Percentiles rank a stretch among this genome's conserved stretches.
phyloP scores from a whole-genome alignment of 2,888 invertebrate species.

The Noctua pronuba region DNA sequence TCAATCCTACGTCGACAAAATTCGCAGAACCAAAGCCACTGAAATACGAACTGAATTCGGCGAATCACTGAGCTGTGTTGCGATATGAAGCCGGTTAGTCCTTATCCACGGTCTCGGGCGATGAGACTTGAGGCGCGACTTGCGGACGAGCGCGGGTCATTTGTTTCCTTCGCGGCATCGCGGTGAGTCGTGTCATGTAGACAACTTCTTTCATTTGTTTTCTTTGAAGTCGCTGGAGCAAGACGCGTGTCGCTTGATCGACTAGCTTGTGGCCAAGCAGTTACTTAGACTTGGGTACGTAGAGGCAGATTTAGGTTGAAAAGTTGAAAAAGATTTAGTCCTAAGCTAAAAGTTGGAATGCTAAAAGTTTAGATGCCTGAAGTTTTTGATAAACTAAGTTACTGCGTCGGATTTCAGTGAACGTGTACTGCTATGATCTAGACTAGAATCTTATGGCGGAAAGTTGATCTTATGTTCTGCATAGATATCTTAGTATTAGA shows the following conservation, averaged over 20 bases:
- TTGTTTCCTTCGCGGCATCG: neutral
- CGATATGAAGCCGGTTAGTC: slow-evolving; percentile 33
- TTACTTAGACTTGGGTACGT: neutral
- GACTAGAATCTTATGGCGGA: neutral
- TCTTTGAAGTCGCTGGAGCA: neutral
- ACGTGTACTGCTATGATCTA: slow-evolving; percentile 9
- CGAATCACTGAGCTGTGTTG: slow-evolving; percentile 3
- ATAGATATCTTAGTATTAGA: neutral
- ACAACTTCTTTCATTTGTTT: neutral
- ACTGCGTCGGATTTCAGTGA: slow-evolving; percentile 14
- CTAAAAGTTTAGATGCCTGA: slow-evolving; percentile 25
- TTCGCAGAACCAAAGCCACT: slow-evolving; percentile 30
- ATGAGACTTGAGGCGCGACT: neutral
- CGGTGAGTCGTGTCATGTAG: neutral
- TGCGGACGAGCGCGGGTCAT: no score
- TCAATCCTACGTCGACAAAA: neutral
- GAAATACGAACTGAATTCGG: slow-evolving; percentile 35
- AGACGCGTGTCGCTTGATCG: neutral
- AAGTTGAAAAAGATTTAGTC: slow-evolving; percentile 35
- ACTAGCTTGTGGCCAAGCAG: neutral
- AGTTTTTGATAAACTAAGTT: slow-evolving; percentile 26
- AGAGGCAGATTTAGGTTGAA: slow-evolving; percentile 25
- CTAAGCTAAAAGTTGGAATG: slow-evolving; percentile 36
- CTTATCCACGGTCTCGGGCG: no score
- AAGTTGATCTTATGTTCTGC: neutral